These are phyloP conservation scores for Drosophila atripex DNA, from an alignment of 2,888 invertebrate species.

Conservation along the genomic window DNA sequence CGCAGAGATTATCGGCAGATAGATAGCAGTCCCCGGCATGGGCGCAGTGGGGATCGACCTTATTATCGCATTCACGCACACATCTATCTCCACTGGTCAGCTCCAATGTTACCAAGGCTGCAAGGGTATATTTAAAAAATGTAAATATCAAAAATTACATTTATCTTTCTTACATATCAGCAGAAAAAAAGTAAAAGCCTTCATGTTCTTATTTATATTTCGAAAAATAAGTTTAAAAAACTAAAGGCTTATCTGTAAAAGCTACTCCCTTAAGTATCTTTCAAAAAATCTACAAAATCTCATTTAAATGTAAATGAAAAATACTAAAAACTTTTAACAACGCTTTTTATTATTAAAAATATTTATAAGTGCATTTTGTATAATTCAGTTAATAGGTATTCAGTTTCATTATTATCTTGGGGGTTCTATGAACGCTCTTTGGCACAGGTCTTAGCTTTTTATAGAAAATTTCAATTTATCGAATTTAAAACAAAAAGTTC, in stretches of 20 bases:
- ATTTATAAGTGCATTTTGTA: neutral
- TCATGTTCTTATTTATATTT: neutral
- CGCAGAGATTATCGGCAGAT: neutral
- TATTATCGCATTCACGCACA: neutral
- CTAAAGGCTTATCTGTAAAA: neutral
- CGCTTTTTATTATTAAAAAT: neutral
- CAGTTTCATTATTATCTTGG: no score
- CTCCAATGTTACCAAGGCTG: neutral
- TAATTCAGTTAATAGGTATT: no score
- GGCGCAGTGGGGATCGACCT: neutral
- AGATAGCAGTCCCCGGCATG: neutral
- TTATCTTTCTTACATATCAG: neutral
- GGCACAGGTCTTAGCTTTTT: no score
- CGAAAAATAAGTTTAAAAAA: neutral
- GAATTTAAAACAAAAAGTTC: no score
- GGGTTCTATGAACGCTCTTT: no score
- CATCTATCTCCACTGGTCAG: neutral
- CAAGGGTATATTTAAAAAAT: neutral
- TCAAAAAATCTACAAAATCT: neutral
- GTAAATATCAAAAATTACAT: neutral
- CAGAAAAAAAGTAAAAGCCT: neutral
- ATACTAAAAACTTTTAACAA: neutral
- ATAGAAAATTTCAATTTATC: no score
- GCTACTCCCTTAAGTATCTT: neutral
- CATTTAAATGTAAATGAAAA: neutral